Conservation (phyloP, 2,888 invertebrate species). For the Stenoptilia bipunctidactyla region DNA sequence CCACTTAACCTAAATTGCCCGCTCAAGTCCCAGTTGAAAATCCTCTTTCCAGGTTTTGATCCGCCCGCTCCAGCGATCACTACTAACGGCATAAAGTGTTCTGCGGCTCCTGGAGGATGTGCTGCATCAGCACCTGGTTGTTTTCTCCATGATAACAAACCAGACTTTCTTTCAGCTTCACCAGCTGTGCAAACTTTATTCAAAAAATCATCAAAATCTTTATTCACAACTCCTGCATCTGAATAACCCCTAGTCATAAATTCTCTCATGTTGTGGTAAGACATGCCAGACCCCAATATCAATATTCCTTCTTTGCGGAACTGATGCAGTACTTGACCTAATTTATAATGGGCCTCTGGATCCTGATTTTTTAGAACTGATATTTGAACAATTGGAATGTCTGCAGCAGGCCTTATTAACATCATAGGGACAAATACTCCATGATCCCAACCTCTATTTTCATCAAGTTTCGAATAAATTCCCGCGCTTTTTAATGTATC, state of each 20-base stretch:
- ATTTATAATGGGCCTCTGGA: conserved; percentile 42
- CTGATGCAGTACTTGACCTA: conserved; percentile 40
- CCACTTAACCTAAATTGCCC: conserved; percentile 46
- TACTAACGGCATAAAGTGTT: conserved; percentile 57
- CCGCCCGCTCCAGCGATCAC: conserved; percentile 57
- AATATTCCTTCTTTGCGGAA: conserved; percentile 55
- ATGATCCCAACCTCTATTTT: conserved; percentile 60
- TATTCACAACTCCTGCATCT: conserved; percentile 33
- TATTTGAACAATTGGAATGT: conserved; percentile 53
- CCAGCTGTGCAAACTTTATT: conserved; percentile 41
- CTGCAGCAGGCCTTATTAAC: conserved; percentile 50
- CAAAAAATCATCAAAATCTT: conserved; percentile 51
- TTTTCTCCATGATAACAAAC: conserved; percentile 37
- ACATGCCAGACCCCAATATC: conserved; percentile 57
- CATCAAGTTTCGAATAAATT: conserved; percentile 43
- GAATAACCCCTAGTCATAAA: conserved; percentile 29
- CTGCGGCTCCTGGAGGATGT: conserved; percentile 47
- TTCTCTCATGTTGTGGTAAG: conserved; percentile 59
- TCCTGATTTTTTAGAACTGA: conserved; percentile 50
- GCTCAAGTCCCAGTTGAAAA: conserved; percentile 58
- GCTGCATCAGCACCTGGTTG: conserved; percentile 46
- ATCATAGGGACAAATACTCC: conserved; percentile 66
- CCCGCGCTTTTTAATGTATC: conserved; percentile 36
- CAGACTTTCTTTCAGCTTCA: conserved; percentile 31
- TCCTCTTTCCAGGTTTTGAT: conserved; percentile 32